A percentile compares a stretch with the other conserved stretches of the same genome.
Conservation (phyloP, 2,113 vertebrate genomes). For the Puntigrus tetrazona region DNA sequence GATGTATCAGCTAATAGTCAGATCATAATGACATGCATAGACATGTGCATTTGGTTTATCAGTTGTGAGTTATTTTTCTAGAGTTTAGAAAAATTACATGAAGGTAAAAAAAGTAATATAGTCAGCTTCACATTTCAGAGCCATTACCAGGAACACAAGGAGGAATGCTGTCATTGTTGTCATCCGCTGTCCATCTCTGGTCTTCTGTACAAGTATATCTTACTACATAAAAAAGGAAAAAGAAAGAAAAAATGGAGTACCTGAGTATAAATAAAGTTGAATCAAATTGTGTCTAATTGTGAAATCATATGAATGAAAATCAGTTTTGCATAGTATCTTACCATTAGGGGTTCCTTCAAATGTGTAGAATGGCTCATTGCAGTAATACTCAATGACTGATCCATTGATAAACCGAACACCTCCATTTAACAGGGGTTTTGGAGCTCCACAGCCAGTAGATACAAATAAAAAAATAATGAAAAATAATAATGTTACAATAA, state of each 20-base stretch:
- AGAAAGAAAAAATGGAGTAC: no score
- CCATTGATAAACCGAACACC: conserved; percentile 64
- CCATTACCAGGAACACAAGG: conserved; percentile 68
- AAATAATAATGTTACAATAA: no score
- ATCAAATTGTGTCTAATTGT: background rate
- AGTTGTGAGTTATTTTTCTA: no score
- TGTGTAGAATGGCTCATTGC: conserved; percentile 70
- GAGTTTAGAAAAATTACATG: no score
- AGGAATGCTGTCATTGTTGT: conserved; percentile 48
- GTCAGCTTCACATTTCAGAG: background rate
- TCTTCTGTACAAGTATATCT: conserved; percentile 65
- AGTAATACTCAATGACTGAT: conserved; percentile 68
- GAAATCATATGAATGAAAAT: background rate
- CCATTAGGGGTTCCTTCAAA: conserved; percentile 53
- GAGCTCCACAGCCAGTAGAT: conserved; percentile 71
- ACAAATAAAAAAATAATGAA: background rate
- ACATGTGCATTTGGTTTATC: no score
- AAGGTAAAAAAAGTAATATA: no score
- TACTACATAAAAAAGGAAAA: no score
- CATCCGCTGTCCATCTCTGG: conserved; percentile 64
- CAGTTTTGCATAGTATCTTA: background rate
- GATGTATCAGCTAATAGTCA: no score
- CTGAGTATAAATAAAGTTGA: background rate
- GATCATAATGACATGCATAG: no score
- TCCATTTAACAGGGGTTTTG: conserved; percentile 67